Evolutionary conservation across 2,888 invertebrate species (phyloP).

Genomic region (Folsomia manolachei): DNA sequence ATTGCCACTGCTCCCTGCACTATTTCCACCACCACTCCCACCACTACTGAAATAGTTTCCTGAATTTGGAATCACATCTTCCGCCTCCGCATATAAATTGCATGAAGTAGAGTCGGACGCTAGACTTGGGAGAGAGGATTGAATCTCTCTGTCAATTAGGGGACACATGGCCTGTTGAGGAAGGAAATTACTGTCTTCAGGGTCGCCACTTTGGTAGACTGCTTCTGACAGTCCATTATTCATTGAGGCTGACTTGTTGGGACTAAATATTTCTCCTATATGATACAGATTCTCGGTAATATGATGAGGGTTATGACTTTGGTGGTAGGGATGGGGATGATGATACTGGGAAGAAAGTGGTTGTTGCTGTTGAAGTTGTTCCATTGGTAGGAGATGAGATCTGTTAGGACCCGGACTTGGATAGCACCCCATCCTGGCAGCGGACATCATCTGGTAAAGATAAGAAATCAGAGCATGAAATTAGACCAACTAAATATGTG

Average conservation of each 20-base stretch:
- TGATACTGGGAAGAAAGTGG: slow-evolving; percentile 37
- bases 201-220: slow-evolving; percentile 50
- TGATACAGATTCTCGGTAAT: slow-evolving; percentile 50
- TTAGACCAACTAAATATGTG: neutral
- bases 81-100: slow-evolving; percentile 50
- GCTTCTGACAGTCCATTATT: slow-evolving; percentile 49
- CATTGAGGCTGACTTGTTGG: slow-evolving; percentile 48
- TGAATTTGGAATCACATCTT: slow-evolving; percentile 47
- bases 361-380: slow-evolving; percentile 48
- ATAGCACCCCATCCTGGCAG: slow-evolving; percentile 47
- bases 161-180: slow-evolving; percentile 44
- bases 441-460: slow-evolving; percentile 41
- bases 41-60: slow-evolving; percentile 35
- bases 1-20: slow-evolving; percentile 26
- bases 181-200: slow-evolving; percentile 46
- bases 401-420: slow-evolving; percentile 50
- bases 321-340: slow-evolving; percentile 39
- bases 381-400: slow-evolving; percentile 50
- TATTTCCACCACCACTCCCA: slow-evolving; percentile 28
- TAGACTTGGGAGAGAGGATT: slow-evolving; percentile 57
- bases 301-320: slow-evolving; percentile 45
- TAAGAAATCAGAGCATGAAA: neutral
- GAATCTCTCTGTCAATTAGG: slow-evolving; percentile 57
- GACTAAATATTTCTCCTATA: slow-evolving; percentile 49
- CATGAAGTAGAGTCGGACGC: slow-evolving; percentile 51